Evolutionary conservation across 2,888 invertebrate species (phyloP), one percentile per base, ranked within the genome.

Genomic region (Lepas anatifera): DNA sequence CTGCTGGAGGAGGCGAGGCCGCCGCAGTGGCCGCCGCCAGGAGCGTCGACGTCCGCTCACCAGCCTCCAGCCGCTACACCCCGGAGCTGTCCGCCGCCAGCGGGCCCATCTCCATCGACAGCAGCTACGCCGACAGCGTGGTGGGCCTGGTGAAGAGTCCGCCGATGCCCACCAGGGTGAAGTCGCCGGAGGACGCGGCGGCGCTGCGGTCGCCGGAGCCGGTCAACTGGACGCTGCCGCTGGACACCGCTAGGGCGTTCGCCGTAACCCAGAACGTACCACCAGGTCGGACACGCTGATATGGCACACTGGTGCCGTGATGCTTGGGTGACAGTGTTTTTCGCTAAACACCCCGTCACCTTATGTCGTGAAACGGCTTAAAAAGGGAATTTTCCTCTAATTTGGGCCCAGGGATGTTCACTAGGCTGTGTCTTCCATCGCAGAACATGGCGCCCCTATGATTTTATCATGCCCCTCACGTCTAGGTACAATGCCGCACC

Each of bases 191-290:
- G 79, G 78, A 78, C 74, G 77, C 78, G 72, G 32, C 58, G 2
- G 87, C 92, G 79, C 91, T 93, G 88, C 86, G 92, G 75, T 93
- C 93, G 29, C 94, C 94, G 22, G 94, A 94, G 82, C 93, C 94
- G 69, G 94, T 94, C 77, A 93, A 93, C 82, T 95, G 94, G 94
- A 94, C 93, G 69, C 93, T 94, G 72, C 93, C 93, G 70, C 84
- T 94, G 78, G 94, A 95, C 81, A 94, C 93, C 75, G 92, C 92
- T 76, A 93, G 92, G 84, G 92, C 92, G 50, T 93, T 93, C 81
- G 92, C 93, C 52, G 93, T 93, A 76, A 93, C 92, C 73, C 93
- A 93, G 83, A 93, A 92, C 82, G 91, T 93, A 77, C 88, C 89
- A 77, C 87, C 87, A 81, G 73, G 75, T 74, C 67, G 48, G 71